Evolutionary conservation across 2,888 invertebrate genomes (phyloP).

Genomic region (Metopia argyrocephala): DNA sequence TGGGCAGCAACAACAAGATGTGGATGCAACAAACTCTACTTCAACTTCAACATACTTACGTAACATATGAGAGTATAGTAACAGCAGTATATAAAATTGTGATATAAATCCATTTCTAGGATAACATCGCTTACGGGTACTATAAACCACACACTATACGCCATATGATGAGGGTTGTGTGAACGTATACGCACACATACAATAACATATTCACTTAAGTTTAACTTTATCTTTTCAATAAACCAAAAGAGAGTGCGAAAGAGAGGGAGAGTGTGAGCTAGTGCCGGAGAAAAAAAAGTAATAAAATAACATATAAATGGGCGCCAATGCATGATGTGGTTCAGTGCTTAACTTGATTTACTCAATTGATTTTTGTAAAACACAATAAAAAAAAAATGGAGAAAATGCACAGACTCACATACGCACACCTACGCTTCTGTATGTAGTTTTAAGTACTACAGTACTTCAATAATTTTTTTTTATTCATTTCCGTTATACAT

Average conservation of each 20-base stretch:
- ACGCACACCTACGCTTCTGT: background rate
- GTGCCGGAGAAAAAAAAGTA: background rate
- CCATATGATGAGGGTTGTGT: constrained; percentile 27
- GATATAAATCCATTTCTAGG: constrained; percentile 56
- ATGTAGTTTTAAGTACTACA: background rate
- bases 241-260: background rate
- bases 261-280: background rate
- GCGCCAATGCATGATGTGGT: constrained; percentile 61
- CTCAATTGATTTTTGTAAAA: constrained; percentile 60
- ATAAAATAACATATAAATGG: constrained; percentile 34
- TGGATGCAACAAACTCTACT: constrained; percentile 31
- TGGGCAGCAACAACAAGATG: constrained; percentile 2
- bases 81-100: constrained; percentile 31
- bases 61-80: too few species aligned
- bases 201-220: constrained; percentile 18
- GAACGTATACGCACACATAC: constrained; percentile 22
- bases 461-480: background rate
- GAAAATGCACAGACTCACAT: background rate
- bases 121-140: constrained; percentile 56
- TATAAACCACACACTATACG: constrained; percentile 44
- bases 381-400: constrained; percentile 10
- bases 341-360: constrained; percentile 61
- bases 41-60: constrained; percentile 1
- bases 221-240: background rate
- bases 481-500: background rate